Percentiles rank a stretch among this genome's conserved stretches.
Evolutionary conservation across 2,113 vertebrate species (phyloP).

Genomic region (Gorsachius goisagi): DNA sequence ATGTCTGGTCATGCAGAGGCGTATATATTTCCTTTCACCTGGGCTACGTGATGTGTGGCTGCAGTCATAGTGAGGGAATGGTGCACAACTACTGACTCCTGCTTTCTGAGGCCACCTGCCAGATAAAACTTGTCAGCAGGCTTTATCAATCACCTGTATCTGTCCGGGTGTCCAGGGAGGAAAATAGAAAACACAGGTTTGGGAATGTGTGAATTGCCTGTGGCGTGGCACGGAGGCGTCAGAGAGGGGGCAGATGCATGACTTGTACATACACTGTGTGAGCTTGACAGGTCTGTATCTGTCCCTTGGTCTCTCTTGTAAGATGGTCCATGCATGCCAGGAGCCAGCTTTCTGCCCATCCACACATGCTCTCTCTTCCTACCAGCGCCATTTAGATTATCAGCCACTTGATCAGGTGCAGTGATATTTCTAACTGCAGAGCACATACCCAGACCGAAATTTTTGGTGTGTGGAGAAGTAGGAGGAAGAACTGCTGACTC

Average conservation of each 20-base stretch:
- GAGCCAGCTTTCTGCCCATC: neutral
- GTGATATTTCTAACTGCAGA: neutral
- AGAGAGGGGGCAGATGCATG: fast-evolving
- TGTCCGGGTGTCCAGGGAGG: neutral
- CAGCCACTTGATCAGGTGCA: fast-evolving
- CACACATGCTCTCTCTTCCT: too few species aligned
- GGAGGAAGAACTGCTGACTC: neutral
- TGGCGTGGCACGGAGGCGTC: too few species aligned
- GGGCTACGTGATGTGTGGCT: fast-evolving
- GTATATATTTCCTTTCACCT: fast-evolving
- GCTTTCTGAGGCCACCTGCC: fast-evolving
- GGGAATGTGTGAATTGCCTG: neutral
- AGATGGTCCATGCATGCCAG: neutral
- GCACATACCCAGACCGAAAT: neutral
- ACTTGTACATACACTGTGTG: fast-evolving
- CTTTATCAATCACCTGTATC: neutral
- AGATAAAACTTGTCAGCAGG: neutral
- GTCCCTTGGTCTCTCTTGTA: neutral
- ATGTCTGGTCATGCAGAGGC: fast-evolving
- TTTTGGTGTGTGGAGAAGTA: neutral
- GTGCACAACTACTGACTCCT: neutral
- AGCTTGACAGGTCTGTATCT: neutral
- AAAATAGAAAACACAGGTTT: neutral
- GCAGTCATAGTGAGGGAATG: neutral
- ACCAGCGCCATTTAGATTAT: fast-evolving